These are phyloP conservation scores for Pteruthius melanotis DNA, from an alignment of 2,113 vertebrate genomes.

Conservation along the genomic window DNA sequence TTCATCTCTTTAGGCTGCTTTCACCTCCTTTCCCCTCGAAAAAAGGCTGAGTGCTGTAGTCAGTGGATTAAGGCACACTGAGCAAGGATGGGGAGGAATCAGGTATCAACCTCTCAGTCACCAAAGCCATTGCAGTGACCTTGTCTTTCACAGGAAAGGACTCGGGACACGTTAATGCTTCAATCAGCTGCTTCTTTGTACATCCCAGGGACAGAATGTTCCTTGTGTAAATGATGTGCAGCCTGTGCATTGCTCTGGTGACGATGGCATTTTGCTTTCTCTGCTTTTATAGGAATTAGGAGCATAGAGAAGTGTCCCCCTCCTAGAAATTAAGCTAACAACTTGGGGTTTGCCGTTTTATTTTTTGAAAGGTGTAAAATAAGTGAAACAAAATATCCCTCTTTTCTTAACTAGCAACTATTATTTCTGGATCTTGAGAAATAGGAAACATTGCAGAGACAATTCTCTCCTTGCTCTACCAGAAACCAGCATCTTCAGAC, in stretches of 20 bases:
- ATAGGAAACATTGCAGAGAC: neutral
- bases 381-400: neutral
- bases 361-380: neutral
- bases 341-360: neutral
- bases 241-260: neutral
- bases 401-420: neutral
- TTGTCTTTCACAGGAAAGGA: neutral
- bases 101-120: neutral
- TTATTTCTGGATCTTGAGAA: neutral
- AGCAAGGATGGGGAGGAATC: neutral
- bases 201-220: neutral
- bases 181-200: slow-evolving; percentile 7
- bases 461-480: neutral
- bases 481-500: neutral
- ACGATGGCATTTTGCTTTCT: neutral
- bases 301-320: neutral
- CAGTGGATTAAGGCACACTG: neutral
- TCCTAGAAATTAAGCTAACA: neutral
- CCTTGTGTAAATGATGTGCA: neutral
- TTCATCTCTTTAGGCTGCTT: slow-evolving; percentile 10
- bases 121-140: slow-evolving; percentile 10
- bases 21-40: neutral
- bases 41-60: neutral
- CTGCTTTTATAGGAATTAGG: neutral
- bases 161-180: neutral